Base-by-base conservation (phyloP, 2,888 invertebrate species). In the Cantharis rustica region DNA sequence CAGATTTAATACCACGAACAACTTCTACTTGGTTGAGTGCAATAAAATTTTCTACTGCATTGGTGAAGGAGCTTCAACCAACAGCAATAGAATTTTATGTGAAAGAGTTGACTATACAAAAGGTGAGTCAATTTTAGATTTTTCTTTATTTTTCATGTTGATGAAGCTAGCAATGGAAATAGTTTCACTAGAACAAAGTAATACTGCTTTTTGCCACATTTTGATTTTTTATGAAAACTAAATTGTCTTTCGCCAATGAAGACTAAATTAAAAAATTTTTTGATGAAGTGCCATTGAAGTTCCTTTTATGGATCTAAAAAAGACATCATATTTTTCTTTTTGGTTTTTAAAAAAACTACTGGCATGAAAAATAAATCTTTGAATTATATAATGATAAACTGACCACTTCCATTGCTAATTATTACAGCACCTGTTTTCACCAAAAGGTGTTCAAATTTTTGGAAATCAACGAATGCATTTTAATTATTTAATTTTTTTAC, bases 1-100 rank as follows among this genome's bases (percentile, higher is more conserved):
- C 90, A 1, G 90, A 90, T 81, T 90, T 95, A 79, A 92, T 92
- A 83, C 93, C 93, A 7, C 80, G 91, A 81, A 87, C 89, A 76
- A 89, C 91, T 0, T 87, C 88, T 10, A 89, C 90, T 80, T 92
- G 92, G 91, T 87, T 90, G 62, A 89, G 86, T 82, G 87, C 90
- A 10, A 83, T 88, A 16, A 84, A 88, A 2, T 92, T 92, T 84
- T 85, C 89, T 0, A 85, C 88, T 64, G 87, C 87, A 73, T 82
- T 92, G 16, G 77, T 91, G 1, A 86, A 88, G 62, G 88, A 88
- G 79, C 83, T 92, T 47, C 88, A 89, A 77, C 90, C 91, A 10
- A 88, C 88, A 80, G 89, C 89, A 78, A 87, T 93, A 66, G 87
- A 90, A 17, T 85, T 86, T 17, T 89, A 88, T 83, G 87, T 90